Evolutionary conservation across 2,888 invertebrate species (phyloP), one percentile per base, ranked within the genome.

Genomic region (Clivina fossor): DNA sequence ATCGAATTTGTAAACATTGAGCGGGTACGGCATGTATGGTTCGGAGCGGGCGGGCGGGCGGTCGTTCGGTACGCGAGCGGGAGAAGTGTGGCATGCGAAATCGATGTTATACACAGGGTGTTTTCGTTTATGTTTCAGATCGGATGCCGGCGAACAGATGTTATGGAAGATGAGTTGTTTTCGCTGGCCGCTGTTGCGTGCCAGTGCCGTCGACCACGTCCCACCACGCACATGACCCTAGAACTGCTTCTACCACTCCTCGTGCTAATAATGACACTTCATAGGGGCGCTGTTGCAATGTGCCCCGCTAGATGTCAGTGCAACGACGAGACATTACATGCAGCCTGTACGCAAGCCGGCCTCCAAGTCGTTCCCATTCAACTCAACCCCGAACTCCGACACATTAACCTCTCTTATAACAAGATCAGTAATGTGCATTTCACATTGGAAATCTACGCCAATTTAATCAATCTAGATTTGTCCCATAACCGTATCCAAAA

Each of bases 331-430:
- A 83, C 86, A 47, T 81, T 89, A 61, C 82, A 82, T 57, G 87
- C 88, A 20, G 82, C 84, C 61, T 93, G 93, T 73, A 84, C 85
- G 62, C 83, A 83, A 67, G 89, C 90, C 50, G 83, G 82, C 59
- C 81, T 93, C 62, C 90, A 90, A 71, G 86, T 90, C 65, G 88
- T 93, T 50, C 93, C 93, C 58, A 91, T 92, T 65, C 91, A 91
- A 70, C 80, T 93, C 63, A 93, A 93, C 74, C 94, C 94, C 32
- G 90, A 90, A 71, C 83, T 90, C 44, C 84, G 83, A 48, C 84
- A 86, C 73, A 86, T 94, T 68, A 88, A 89, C 70, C 82, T 94
- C 56, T 86, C 87, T n/a, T 81, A 85, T 69, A 94, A 94, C 74
- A 83, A 84, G 63, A 90, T 95, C 68, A 80, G 82, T 68, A 84